Conservation (phyloP, 2,888 invertebrate species). For the Catocala nupta region DNA sequence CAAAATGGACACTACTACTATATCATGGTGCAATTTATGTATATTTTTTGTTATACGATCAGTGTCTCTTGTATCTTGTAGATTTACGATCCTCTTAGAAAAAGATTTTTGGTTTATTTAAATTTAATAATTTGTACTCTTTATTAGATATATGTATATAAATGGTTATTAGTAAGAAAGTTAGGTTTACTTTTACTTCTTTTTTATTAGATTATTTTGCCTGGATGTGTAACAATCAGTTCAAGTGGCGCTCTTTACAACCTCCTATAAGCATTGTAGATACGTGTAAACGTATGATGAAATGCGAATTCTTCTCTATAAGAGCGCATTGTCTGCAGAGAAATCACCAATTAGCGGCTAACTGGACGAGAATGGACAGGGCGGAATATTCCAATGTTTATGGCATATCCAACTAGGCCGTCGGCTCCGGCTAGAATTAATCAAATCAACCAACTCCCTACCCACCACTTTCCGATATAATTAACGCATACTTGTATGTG, state of each 20-base stretch:
- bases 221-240: too few species aligned
- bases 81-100: too few species aligned
- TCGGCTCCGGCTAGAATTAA: conserved; percentile 84
- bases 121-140: too few species aligned
- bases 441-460: conserved; percentile 86
- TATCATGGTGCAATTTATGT: too few species aligned
- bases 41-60: too few species aligned
- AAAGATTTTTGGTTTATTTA: too few species aligned
- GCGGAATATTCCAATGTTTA: conserved; percentile 82
- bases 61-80: too few species aligned
- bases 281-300: conserved; percentile 11
- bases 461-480: conserved; percentile 87
- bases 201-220: not conserved
- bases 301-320: conserved; percentile 26
- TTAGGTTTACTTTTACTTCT: not conserved
- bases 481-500: conserved; percentile 84
- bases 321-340: conserved; percentile 54
- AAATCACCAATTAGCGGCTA: conserved; percentile 69
- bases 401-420: conserved; percentile 81
- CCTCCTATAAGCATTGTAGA: conserved; percentile 3
- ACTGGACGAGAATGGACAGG: conserved; percentile 64
- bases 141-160: too few species aligned
- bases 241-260: not conserved
- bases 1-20: too few species aligned
- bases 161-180: too few species aligned